Conservation (phyloP, 2,888 invertebrate species). For the Tromatobia lineatoria region DNA sequence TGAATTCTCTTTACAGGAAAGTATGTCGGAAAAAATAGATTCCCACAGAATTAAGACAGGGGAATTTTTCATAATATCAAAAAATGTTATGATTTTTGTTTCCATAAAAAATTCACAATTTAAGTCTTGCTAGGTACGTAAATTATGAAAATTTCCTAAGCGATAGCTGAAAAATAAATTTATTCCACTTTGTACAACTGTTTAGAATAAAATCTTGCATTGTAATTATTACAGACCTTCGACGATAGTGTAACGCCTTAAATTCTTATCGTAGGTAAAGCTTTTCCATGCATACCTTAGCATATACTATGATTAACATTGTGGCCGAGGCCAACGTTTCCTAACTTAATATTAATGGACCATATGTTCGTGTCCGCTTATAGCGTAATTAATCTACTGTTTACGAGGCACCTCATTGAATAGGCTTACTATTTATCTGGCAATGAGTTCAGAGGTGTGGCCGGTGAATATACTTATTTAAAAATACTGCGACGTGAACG, state of each 20-base stretch:
- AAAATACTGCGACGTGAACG: slow-evolving; percentile 15
- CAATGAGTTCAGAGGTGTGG: slow-evolving; percentile 25
- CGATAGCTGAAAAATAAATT: not conserved
- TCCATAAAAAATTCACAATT: too few relatives aligned
- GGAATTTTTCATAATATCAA: too few relatives aligned
- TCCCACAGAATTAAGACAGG: too few relatives aligned
- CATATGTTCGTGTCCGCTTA: not conserved
- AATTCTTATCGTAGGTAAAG: not conserved
- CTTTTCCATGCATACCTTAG: not conserved
- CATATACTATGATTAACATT: slow-evolving; percentile 13
- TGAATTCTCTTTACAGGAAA: too few relatives aligned
- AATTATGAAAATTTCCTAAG: not conserved
- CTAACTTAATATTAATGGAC: slow-evolving; percentile 38
- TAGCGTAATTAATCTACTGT: slow-evolving; percentile 38
- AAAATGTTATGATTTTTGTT: too few relatives aligned
- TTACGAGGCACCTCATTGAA: not conserved
- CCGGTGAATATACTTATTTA: slow-evolving; percentile 29
- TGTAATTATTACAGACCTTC: not conserved
- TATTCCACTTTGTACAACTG: not conserved
- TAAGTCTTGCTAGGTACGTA: too few relatives aligned
- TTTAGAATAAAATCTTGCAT: not conserved
- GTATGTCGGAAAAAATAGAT: too few relatives aligned
- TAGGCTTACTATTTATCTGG: not conserved
- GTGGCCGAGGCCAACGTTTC: not conserved
- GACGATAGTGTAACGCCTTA: not conserved